These are phyloP conservation scores for Aphis gossypii DNA, from an alignment of 1,140 invertebrate species.

Conservation along the genomic window DNA sequence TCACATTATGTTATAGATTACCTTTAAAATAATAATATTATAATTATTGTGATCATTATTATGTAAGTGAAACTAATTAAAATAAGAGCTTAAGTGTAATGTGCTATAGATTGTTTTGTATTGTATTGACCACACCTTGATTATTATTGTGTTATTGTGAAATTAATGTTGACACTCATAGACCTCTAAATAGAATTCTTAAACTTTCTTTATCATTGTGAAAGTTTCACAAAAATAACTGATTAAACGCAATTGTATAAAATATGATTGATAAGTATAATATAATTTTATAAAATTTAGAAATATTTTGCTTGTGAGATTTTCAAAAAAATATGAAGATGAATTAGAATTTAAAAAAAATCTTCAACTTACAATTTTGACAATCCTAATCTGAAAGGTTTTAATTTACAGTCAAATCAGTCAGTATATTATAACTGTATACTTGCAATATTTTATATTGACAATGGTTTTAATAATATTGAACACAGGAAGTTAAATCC, in stretches of 20 bases:
- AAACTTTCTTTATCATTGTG: slow-evolving; percentile 37
- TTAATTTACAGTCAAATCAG: not conserved
- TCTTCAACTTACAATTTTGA: not conserved
- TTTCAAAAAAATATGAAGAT: not conserved
- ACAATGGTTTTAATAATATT: not conserved
- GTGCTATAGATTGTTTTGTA: not conserved
- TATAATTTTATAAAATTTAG: not conserved
- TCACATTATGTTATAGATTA: not conserved
- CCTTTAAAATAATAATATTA: not conserved
- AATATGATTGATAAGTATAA: not conserved
- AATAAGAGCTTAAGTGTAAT: not conserved
- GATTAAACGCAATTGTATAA: not conserved
- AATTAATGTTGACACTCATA: not conserved
- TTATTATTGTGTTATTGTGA: slow-evolving; percentile 3
- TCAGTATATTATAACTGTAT: not conserved
- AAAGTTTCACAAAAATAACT: not conserved
- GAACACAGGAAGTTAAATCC: not conserved
- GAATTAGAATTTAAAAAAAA: not conserved
- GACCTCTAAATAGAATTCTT: not conserved
- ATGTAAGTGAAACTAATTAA: not conserved
- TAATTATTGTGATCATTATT: not conserved
- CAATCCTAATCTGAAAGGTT: not conserved
- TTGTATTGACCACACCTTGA: not conserved
- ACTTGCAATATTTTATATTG: not conserved
- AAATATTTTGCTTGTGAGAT: not conserved